Base-by-base conservation (phyloP, 2,113 vertebrate genomes). In the Micronisus gabar region DNA sequence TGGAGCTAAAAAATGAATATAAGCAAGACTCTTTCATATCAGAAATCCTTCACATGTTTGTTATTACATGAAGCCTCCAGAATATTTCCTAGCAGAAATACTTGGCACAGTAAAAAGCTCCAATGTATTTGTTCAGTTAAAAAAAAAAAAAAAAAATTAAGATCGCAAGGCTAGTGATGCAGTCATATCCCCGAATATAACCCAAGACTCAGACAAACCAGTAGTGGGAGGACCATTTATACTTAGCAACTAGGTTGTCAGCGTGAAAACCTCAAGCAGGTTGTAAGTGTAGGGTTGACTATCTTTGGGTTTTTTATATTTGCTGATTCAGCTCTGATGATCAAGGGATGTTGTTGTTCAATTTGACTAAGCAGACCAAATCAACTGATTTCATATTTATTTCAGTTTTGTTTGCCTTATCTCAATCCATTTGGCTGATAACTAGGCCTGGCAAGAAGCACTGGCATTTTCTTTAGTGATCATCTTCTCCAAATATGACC, bases 241-340 rank as follows among this genome's bases (percentile, higher is more conserved):
- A 97, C 97, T 98, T 97, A 97, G 97, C 41, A 79, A 97, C 95
- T 89, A 58, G 88, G 89, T 92, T 97, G 97, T 98, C 96, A 91
- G 95, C 34, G 3, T 96, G 93, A 96, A 98, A 98, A 97, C 98
- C 98, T 98, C 98, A 97, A 97, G 98, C 97, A 97, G 98, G 97
- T 93, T 97, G 79, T 97, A 98, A 98, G 89, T 98, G 96, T 79
- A 98, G 98, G 98, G 98, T 97, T 97, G 97, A 87, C 68, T 72
- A 55, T 91, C 93, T 95, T 95, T 67, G 94, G 76, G 59, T 74
- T 90, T 93, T 96, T 98, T 96, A 81, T 97, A 97, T 97, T 97
- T 98, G 98, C 98, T 98, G 98, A 98, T 96, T 98, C 98, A 98
- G 97, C 94, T 97, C 94, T 96, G 97, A 96, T 76, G 65, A 96